phyloP scores from a whole-genome alignment of 2,888 invertebrate species.

The Meteorus colon region DNA sequence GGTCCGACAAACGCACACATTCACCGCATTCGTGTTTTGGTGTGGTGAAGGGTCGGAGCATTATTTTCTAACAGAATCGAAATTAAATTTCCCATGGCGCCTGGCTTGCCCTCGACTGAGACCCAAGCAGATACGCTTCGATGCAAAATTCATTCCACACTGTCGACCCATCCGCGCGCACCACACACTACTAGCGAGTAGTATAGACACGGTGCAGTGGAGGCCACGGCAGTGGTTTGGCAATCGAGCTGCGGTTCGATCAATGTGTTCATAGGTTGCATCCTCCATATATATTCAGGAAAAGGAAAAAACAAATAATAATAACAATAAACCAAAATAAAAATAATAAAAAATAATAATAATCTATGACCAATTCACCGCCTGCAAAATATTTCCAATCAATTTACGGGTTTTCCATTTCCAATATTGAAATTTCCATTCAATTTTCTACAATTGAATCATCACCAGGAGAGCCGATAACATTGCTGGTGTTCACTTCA shows the following conservation, averaged over 20 bases:
- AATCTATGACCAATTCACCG: background rate
- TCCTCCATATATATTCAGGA: background rate
- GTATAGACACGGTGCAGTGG: conserved; percentile 59
- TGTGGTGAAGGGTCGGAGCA: conserved; percentile 35
- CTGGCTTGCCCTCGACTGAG: conserved; percentile 30
- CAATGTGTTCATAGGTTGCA: conserved; percentile 57
- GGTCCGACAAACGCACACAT: background rate
- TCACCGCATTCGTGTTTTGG: conserved; percentile 24
- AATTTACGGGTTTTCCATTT: background rate
- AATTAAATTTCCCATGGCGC: conserved; percentile 63
- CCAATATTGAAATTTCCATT: background rate
- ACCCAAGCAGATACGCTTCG: conserved; percentile 42
- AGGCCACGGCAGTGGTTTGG: conserved; percentile 65
- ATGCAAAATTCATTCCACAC: conserved; percentile 37
- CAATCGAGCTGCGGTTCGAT: conserved; percentile 67
- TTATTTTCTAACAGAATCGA: conserved; percentile 50
- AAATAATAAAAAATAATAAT: background rate
- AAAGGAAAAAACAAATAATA: background rate
- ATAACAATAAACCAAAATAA: background rate
- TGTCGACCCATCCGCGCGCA: background rate
- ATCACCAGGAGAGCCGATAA: too few species aligned
- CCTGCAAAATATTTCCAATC: background rate
- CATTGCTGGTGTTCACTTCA: too few species aligned
- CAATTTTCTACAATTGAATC: background rate
- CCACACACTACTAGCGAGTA: conserved; percentile 36